Percentiles rank a stretch among this genome's conserved stretches.
phyloP scores from a whole-genome alignment of 2,797 vertebrate species.

The Pseudochromis fuscus region DNA sequence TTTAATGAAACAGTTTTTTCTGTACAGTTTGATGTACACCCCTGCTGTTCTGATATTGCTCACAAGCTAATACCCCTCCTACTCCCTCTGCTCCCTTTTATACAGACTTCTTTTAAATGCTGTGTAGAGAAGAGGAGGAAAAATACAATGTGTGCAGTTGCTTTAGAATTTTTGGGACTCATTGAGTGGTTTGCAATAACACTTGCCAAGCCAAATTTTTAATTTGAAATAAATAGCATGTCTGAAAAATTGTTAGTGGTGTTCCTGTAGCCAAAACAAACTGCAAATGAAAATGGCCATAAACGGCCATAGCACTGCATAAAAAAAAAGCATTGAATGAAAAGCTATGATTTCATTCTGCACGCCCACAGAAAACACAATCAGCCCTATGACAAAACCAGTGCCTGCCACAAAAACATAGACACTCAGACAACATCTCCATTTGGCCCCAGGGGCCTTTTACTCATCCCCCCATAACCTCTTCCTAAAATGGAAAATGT shows the following conservation, averaged over 20 bases:
- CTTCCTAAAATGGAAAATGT: conserved; percentile 74
- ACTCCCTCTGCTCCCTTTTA: not conserved
- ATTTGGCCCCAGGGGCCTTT: conserved; percentile 55
- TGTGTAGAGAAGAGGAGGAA: not conserved
- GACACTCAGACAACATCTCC: conserved; percentile 49
- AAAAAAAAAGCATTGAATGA: conserved; percentile 1
- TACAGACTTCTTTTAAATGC: not conserved
- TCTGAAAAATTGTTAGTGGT: conserved; percentile 14
- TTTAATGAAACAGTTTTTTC: conserved; percentile 25
- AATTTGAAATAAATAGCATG: conserved; percentile 30
- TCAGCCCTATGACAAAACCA: conserved; percentile 39
- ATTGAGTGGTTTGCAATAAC: conserved; percentile 14
- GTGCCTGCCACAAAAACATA: conserved; percentile 19
- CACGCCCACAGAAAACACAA: conserved; percentile 16
- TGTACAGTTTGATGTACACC: not conserved
- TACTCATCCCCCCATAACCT: conserved; percentile 49
- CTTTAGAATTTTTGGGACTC: not conserved
- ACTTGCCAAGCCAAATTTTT: conserved; percentile 27
- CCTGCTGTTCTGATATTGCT: conserved; percentile 13
- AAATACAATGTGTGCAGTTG: not conserved
- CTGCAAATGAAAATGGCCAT: conserved; percentile 1
- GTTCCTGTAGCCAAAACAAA: conserved; percentile 20
- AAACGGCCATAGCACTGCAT: not conserved
- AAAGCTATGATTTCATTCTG: conserved; percentile 9
- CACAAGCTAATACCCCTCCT: conserved; percentile 4